Evolutionary conservation across 2,797 vertebrate genomes (phyloP), one percentile per base, ranked within the genome.

Genomic region (Limosa lapponica): DNA sequence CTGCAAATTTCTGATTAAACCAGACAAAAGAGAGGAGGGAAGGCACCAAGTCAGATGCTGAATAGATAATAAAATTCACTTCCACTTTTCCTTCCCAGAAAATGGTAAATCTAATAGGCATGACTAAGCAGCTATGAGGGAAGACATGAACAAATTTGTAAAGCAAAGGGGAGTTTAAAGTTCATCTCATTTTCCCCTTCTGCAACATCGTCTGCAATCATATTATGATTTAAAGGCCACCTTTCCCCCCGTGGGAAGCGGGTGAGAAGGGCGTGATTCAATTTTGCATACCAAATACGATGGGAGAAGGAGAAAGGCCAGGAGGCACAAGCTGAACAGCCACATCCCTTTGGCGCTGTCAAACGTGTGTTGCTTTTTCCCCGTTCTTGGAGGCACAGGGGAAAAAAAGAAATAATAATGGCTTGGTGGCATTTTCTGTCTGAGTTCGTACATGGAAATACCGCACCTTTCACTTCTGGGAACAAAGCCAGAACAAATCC

Each of bases 201-300:
- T 96, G 94, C 80, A 96, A 82, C 93, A 92, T 85, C 11, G 6
- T 79, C 81, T 89, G 85, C 95, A 90, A 93, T 93, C 90, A 92
- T 89, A 93, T 83, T 83, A 92, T 91, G 92, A 94, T 96, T 96
- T 94, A 97, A 97, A 97, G 95, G 94, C 92, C 89, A 88, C 92
- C 85, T 95, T 96, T 82, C 78, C 92, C 88, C 59, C 49, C 18
- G 77, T 49, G 80, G 87, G 77, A 88, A 94, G 66, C 0, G 11
- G 72, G 64, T 79, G 89, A 95, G 90, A 71, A 94, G 89, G 79
- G 82, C 77, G 64, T 64, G 77, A 83, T 93, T 90, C 65, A 46
- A 61, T 82, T 85, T 74, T 93, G 89, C 90, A 87, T 95, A 71
- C 48, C 75, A 92, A 96, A 79, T 66, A 65, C 1, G 23, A 90